phyloP scores from a whole-genome alignment of 2,888 invertebrate species.

The Ochropacha duplaris region DNA sequence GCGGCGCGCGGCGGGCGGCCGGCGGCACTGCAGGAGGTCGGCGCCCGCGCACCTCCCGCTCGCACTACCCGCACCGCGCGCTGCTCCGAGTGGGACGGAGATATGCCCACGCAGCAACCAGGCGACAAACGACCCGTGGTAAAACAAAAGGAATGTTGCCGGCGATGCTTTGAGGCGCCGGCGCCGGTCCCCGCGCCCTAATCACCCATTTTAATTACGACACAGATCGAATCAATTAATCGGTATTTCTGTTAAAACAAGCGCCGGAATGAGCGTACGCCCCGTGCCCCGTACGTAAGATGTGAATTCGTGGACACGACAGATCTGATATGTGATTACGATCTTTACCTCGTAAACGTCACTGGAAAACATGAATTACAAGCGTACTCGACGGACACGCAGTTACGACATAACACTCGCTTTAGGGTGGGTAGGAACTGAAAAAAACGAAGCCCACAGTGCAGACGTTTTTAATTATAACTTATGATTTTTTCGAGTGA shows the following conservation, averaged over 20 bases:
- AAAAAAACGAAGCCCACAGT: constrained; percentile 21
- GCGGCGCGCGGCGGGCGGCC: constrained; percentile 76
- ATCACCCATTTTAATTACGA: constrained; percentile 83
- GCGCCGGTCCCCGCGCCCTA: constrained; percentile 80
- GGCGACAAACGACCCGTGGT: constrained; percentile 83
- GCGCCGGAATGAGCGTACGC: constrained; percentile 67
- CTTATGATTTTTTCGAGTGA: constrained; percentile 79
- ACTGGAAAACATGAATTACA: constrained; percentile 42
- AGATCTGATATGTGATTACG: constrained; percentile 59
- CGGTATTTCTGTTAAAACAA: constrained; percentile 81
- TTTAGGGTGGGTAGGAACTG: not conserved
- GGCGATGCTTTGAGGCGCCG: constrained; percentile 82
- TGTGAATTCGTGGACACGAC: constrained; percentile 54
- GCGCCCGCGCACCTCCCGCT: constrained; percentile 73
- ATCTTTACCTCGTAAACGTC: constrained; percentile 56
- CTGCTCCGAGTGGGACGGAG: constrained; percentile 35
- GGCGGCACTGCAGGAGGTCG: constrained; percentile 74
- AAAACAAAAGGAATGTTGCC: constrained; percentile 83
- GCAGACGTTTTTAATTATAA: constrained; percentile 79
- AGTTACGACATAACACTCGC: not conserved
- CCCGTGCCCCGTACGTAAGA: constrained; percentile 57
- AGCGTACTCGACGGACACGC: constrained; percentile 9
- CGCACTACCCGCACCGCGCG: constrained; percentile 31
- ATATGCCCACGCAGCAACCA: constrained; percentile 56
- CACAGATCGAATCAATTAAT: constrained; percentile 83